Conservation (phyloP, 2,888 invertebrate species). For the Dendrolimus pini region DNA sequence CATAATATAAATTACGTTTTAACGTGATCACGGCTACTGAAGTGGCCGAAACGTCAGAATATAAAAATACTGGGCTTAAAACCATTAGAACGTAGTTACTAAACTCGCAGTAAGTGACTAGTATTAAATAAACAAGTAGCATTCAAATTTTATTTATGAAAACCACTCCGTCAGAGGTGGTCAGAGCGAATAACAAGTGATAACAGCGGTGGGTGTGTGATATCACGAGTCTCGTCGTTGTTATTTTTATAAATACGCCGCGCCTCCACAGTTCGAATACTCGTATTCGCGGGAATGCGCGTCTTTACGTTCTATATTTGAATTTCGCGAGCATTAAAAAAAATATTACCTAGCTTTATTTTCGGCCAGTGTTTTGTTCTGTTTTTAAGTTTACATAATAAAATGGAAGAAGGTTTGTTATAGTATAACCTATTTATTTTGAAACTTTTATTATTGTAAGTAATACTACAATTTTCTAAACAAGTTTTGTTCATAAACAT, state of each 20-base stretch:
- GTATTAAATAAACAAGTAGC: too few species aligned
- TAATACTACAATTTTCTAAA: too few species aligned
- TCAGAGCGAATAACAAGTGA: slow-evolving; percentile 14
- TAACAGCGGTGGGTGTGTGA: slow-evolving; percentile 38
- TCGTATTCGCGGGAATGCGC: slow-evolving; percentile 28
- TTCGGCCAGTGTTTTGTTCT: slow-evolving; percentile 17
- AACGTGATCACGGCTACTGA: too few species aligned
- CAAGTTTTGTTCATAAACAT: background rate
- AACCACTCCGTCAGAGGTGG: too few species aligned
- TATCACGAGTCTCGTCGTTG: background rate
- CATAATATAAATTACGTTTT: too few species aligned
- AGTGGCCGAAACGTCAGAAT: too few species aligned
- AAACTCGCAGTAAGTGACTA: too few species aligned
- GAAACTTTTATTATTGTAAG: too few species aligned
- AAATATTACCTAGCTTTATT: slow-evolving; percentile 14
- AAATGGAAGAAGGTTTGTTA: slow-evolving; percentile 34
- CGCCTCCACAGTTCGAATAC: slow-evolving; percentile 39
- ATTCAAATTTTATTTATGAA: too few species aligned
- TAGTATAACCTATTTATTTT: background rate
- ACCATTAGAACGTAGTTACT: too few species aligned
- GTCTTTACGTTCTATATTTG: slow-evolving; percentile 18
- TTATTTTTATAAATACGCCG: slow-evolving; percentile 28
- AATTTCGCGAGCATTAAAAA: slow-evolving; percentile 17
- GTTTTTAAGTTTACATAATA: slow-evolving; percentile 9
- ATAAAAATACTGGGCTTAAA: too few species aligned